Evolutionary conservation across 2,888 invertebrate genomes (phyloP), one percentile per base, ranked within the genome.

Genomic region (Galerucella pusilla): DNA sequence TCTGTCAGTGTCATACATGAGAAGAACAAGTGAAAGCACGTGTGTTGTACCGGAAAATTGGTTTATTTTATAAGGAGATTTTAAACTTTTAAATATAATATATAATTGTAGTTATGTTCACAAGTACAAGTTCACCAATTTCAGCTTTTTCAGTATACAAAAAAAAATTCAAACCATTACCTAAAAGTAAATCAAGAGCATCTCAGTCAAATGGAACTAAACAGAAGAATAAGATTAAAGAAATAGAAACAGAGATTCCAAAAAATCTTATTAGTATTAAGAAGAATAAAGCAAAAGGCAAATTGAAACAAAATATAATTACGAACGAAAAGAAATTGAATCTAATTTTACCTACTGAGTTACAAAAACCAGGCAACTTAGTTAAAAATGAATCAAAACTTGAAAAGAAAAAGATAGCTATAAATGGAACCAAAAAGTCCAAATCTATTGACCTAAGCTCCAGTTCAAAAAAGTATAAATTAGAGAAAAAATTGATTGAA

Each of bases 141-240:
- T 79, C 80, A 49, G 80, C 80, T 63, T 80, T 79, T 73, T 60
- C 74, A 60, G 68, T 79, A n/a, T 80, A 80, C 46, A 77, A 75
- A 49, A 78, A 78, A 46, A 73, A 78, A 70, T 52, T 69, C 14
- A 78, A 79, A 68, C 16, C 5, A 20, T 60, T 28, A 68, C 35
- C 11, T 5, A 71, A 69, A 59, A 46, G 63, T 10, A 59, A 72
- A 68, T 2, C 35, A 2, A 6, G n/a, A 28, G 42, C 54, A 12
- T 20, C 12, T 35, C 45, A 45, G 28, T 14, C 42, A 25, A 60
- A 60, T 16, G 46, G 59, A 59, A 45, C 4, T 20, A 42, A 20
- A 25, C n/a, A 10, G 45, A 28, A 66, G 20, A 72, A 57, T 12
- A 66, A 46, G 14, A 60, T 28, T n/a, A 68, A 61, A 52, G 49